Percentiles rank a stretch among this genome's conserved stretches.
phyloP scores from a whole-genome alignment of 2,888 invertebrate genomes.

The Pomacea canaliculata region DNA sequence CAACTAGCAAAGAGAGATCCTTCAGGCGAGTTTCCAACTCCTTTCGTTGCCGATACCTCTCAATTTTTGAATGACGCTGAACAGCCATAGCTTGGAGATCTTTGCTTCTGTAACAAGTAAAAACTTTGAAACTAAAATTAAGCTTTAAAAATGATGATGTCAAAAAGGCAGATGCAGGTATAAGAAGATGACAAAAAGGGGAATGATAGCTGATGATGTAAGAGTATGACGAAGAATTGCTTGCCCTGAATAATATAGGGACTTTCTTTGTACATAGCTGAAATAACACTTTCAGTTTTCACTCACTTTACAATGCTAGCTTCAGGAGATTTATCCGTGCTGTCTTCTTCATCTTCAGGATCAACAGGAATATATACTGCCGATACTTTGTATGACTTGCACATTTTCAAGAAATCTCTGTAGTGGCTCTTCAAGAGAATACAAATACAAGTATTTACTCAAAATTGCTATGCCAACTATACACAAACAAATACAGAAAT shows the following conservation, averaged over 20 bases:
- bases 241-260: no score
- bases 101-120: slow-evolving; percentile 34
- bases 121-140: no score
- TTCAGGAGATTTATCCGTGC: slow-evolving; percentile 23
- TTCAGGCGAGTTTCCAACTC: slow-evolving; percentile 81
- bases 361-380: slow-evolving; percentile 70
- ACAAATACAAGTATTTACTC: no score
- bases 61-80: slow-evolving; percentile 77
- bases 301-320: slow-evolving; percentile 1
- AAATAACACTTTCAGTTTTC: background rate
- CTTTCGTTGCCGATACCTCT: slow-evolving; percentile 82
- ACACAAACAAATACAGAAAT: no score
- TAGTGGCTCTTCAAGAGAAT: slow-evolving; percentile 66
- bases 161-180: no score
- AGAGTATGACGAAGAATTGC: no score
- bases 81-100: slow-evolving; percentile 47
- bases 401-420: slow-evolving; percentile 86
- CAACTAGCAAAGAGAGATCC: slow-evolving; percentile 72
- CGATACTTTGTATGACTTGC: slow-evolving; percentile 84
- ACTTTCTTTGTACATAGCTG: no score
- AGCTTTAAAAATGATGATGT: no score
- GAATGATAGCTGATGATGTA: no score
- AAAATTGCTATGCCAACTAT: no score
- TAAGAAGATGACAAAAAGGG: no score
- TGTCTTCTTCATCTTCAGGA: slow-evolving; percentile 29